Conservation (phyloP, 2,797 vertebrate genomes). For the Coccyzus lansbergi region DNA sequence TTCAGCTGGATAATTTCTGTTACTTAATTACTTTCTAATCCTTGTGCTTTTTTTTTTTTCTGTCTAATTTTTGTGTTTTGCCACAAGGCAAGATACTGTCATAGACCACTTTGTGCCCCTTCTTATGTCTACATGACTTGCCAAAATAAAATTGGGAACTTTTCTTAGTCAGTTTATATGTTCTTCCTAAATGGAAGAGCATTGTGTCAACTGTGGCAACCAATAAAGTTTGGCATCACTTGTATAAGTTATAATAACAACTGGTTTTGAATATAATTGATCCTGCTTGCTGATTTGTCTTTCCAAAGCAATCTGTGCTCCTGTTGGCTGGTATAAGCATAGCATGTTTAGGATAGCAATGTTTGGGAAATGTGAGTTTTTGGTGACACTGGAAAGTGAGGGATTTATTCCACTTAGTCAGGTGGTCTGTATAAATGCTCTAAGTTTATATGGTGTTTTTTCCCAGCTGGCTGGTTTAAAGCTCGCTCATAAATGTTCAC, state of each 20-base stretch:
- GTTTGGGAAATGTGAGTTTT: background rate
- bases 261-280: background rate
- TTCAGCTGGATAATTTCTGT: background rate
- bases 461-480: background rate
- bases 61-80: background rate
- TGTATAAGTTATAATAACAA: background rate
- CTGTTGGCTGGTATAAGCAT: accelerated
- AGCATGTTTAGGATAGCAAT: background rate
- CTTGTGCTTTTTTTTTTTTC: background rate
- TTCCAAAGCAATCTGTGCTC: background rate
- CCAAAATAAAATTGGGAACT: background rate
- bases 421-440: background rate
- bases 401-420: background rate
- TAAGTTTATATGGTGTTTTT: background rate
- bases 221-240: background rate
- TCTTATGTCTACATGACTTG: background rate
- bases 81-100: background rate
- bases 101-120: background rate
- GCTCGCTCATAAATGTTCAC: background rate
- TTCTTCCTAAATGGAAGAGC: background rate
- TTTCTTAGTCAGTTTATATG: background rate
- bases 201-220: background rate
- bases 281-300: background rate
- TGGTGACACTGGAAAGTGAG: background rate
- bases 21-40: background rate